phyloP scores from a whole-genome alignment of 2,888 invertebrate species.

The Andrena marginata region DNA sequence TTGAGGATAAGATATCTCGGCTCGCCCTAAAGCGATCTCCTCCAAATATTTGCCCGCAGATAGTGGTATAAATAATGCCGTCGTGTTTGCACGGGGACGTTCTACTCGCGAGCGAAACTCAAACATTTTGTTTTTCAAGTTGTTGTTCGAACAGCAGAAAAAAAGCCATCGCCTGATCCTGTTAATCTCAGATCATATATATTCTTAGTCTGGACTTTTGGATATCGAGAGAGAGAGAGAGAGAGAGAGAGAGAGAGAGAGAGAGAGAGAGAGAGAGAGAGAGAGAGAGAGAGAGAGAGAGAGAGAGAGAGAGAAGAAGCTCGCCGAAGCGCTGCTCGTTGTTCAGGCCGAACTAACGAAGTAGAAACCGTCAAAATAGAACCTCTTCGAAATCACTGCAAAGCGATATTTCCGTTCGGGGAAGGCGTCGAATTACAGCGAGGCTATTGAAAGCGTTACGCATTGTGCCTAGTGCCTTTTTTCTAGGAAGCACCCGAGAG shows the following conservation, averaged over 20 bases:
- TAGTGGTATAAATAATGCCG: background rate
- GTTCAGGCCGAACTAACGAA: background rate
- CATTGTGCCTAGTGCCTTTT: conserved; percentile 16
- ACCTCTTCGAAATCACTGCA: background rate
- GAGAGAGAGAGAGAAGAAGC: too few relatives aligned
- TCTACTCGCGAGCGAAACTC: background rate
- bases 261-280: too few relatives aligned
- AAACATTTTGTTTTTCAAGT: conserved; percentile 1
- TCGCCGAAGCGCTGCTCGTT: background rate
- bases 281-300: too few relatives aligned
- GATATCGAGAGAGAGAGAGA: too few relatives aligned
- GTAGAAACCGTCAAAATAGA: background rate
- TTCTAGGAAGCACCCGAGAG: conserved; percentile 19
- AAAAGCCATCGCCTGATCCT: background rate
- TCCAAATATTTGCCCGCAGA: conserved; percentile 1
- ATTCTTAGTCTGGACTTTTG: too few relatives aligned
- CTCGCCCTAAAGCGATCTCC: background rate
- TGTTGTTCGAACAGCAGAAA: background rate
- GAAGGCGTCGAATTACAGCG: conserved; percentile 18
- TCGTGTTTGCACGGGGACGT: background rate
- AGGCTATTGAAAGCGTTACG: conserved; percentile 5
- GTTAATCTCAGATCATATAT: background rate
- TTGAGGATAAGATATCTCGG: background rate
- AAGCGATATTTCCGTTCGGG: conserved; percentile 6
- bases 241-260: too few relatives aligned